Base-by-base conservation (phyloP, 2,888 invertebrate genomes). In the Heliconius ethilla region DNA sequence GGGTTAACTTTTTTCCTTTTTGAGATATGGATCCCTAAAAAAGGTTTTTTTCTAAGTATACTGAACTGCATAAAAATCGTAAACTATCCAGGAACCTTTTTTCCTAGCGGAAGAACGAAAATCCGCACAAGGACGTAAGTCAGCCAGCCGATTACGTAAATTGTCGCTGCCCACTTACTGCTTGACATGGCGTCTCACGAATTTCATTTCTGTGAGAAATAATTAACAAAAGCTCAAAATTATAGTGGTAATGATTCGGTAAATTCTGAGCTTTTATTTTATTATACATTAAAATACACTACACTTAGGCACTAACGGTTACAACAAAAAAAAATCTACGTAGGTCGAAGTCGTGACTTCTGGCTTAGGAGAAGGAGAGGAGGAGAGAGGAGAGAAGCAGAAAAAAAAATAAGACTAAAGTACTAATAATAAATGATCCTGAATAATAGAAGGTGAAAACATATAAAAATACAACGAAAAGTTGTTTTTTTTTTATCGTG, bases 31-130 rank as follows among this genome's bases (percentile, higher is more conserved):
- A 2, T 2, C 2, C 51, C 51, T 18, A 51, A 51, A 51, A 18
- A 51, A 2, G 18, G 15, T 6, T 18, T 51, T 51, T 15, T 27
- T 27, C 18, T 18, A 79, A 55, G 33, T 70, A 66, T 66, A 66
- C 18, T 29, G 22, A 67, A 67, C 1, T n/a, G 66, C 25, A 67
- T n/a, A 67, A 11, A 11, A 67, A 67, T 10, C 9, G 29, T 66
- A 33, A 18, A 37, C 37, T 40, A 69, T 55, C 22, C 67, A 66
- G 62, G 65, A 66, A 70, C 73, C 69, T 77, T 81, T 81, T 79
- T 80, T 80, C 72, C 72, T 74, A 75, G 75, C 78, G 81, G 81
- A 81, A 81, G 77, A 77, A 66, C 65, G 76, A 76, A 76, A 78
- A 78, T 55, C 75, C 69, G 78, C 75, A 74, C 81, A 82, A 78